phyloP scores from a whole-genome alignment of 1,140 invertebrate genomes.

The Amphibalanus amphitrite region DNA sequence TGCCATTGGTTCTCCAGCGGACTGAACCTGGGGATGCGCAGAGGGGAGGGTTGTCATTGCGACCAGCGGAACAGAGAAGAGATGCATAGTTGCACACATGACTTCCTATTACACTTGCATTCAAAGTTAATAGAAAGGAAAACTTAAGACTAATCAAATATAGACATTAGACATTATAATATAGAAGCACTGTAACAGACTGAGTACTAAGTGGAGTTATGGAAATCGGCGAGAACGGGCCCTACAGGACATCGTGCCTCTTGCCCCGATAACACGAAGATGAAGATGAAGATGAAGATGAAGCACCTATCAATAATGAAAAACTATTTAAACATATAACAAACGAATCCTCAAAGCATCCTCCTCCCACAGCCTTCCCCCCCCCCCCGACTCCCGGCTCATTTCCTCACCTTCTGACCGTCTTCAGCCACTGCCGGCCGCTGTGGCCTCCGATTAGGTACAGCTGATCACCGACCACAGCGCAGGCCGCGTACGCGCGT shows the following conservation, averaged over 20 bases:
- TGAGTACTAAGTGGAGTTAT: no score
- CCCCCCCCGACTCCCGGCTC: slow-evolving; percentile 10
- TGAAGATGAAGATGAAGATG: no score
- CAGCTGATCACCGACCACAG: slow-evolving; percentile 21
- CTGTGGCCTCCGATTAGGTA: slow-evolving; percentile 24
- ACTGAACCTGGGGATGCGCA: slow-evolving; percentile 22
- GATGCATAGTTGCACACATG: slow-evolving; percentile 2
- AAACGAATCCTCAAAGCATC: not conserved
- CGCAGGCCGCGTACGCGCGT: slow-evolving; percentile 21
- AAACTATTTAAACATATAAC: slow-evolving; percentile 6
- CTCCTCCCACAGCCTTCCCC: slow-evolving; percentile 8
- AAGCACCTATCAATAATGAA: not conserved
- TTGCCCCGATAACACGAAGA: no score
- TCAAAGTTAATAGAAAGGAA: not conserved
- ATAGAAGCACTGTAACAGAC: no score
- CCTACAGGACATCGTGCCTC: no score
- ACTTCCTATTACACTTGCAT: not conserved
- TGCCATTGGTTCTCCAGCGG: slow-evolving; percentile 23
- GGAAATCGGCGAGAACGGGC: no score
- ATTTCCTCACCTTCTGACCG: slow-evolving; percentile 22
- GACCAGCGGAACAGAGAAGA: no score
- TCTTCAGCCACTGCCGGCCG: slow-evolving; percentile 22
- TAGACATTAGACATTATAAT: not conserved
- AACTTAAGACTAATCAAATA: no score
- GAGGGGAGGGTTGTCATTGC: no score